Base-by-base conservation (phyloP, 1,140 invertebrate genomes). In the Drosophila sturtevanti region DNA sequence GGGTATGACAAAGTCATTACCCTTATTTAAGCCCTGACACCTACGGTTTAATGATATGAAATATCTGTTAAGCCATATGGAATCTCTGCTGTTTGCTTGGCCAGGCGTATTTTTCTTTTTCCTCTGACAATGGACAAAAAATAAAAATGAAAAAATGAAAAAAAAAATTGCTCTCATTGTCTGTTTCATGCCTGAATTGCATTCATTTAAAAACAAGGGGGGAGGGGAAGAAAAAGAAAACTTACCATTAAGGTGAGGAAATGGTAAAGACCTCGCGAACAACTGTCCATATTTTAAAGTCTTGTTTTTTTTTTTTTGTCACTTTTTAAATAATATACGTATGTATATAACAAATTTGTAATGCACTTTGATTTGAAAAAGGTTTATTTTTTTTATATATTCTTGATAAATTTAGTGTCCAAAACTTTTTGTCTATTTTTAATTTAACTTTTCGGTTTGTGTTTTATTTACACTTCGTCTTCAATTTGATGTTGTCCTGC, bases 161-260 rank as follows among this genome's bases (percentile, higher is more conserved):
- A 10, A 27, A 64, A 52, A 52, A 37, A 63, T 72, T 63, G 63
- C 72, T 37, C 21, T 44, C 63, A 44, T 64, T 82, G 79, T 79
- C 68, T 75, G 71, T 75, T 79, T 75, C 70, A 82, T 76, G 79
- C 79, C 71, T 82, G 70, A 70, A 63, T 78, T 64, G 74, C 31
- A 67, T 81, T 66, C 61, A 70, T 71, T 75, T 64, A 80, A 68
- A 80, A 72, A 63, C n/a, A n/a, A n/a, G n/a, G n/a, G n/a, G n/a
- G n/a, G 68, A 55, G 48, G 34, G 69, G 63, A 69, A 70, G 48
- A 70, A 76, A 73, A 63, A 41, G 27, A 44, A 10, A 21, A 84
- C 81, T 84, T 80, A 85, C 81, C 81, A 80, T 55, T 55, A 68
- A 70, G 61, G 65, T 73, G 77, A 65, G 65, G 22, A 48, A 48